Conservation (phyloP, 2,888 invertebrate species). For the Nycteola revayana region DNA sequence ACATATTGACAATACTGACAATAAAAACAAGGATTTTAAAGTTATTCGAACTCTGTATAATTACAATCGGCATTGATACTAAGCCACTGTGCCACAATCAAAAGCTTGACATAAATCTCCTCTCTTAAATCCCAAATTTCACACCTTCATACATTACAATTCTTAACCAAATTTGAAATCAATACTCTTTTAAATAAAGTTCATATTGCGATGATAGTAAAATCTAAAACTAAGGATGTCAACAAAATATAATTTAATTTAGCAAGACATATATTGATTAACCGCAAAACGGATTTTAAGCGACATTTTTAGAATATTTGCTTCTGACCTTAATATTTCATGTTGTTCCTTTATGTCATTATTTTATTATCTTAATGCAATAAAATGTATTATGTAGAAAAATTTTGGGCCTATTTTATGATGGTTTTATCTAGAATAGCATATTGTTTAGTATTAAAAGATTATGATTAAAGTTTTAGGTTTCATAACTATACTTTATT, state of each 20-base stretch:
- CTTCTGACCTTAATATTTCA: slow-evolving; percentile 21
- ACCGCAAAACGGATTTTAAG: slow-evolving; percentile 37
- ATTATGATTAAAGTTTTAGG: too few species aligned
- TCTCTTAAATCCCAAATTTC: slow-evolving; percentile 36
- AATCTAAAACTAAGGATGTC: slow-evolving; percentile 2
- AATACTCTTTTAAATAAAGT: not conserved
- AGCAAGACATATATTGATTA: slow-evolving; percentile 55
- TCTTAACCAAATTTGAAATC: slow-evolving; percentile 5
- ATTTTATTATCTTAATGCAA: not conserved
- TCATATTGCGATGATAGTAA: not conserved
- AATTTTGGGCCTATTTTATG: too few species aligned
- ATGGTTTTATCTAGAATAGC: too few species aligned
- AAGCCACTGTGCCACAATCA: slow-evolving; percentile 12
- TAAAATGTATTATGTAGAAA: not conserved
- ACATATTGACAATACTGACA: too few species aligned
- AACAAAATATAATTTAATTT: slow-evolving; percentile 57
- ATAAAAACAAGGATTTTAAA: too few species aligned
- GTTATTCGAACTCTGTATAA: too few species aligned
- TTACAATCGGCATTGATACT: slow-evolving; percentile 20
- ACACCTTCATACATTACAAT: not conserved
- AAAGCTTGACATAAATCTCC: slow-evolving; percentile 52
- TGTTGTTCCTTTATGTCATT: not conserved
- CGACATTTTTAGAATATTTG: slow-evolving; percentile 52
- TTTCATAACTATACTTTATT: too few species aligned
- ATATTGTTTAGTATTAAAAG: too few species aligned